Evolutionary conservation across 2,888 invertebrate genomes (phyloP), one percentile per base, ranked within the genome.

Genomic region (Colostygia pectinataria): DNA sequence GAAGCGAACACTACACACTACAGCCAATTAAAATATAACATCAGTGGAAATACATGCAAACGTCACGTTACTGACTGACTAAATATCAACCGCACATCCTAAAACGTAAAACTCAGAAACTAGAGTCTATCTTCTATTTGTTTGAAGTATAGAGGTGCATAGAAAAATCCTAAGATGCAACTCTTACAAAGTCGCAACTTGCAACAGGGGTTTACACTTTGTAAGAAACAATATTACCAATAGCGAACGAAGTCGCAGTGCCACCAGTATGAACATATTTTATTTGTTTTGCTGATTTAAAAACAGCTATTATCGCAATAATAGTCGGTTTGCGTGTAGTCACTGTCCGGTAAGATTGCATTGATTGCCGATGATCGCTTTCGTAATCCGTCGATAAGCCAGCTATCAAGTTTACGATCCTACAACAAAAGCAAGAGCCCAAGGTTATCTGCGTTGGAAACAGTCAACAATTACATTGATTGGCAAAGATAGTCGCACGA

Each of bases 321-420:
- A 46, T 20, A 40, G 36, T n/a, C 37, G 31, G 44, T 40, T 53
- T 28, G 59, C 59, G 59, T 59, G 47, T 24, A 45, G 31, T 51
- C 48, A 55, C 43, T 53, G 50, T 60, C 59, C 63, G 65, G 50
- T 55, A 61, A 64, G 68, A 74, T 74, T 72, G 72, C 63, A 63
- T 60, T 63, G 68, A 72, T 73, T 71, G 67, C 55, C 34, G 60
- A 66, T 62, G 51, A 65, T 65, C 57, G 62, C 63, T 74, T 72
- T 74, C 66, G 68, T 71, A 77, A 77, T 68, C 63, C 56, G 50
- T 46, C 66, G 75, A 77, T 75, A 74, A 71, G 60, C 53, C 43
- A 50, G 59, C 62, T 57, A 68, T 63, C 60, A 59, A 64, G 61
- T 70, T 66, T 68, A 65, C 70, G 61, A 62, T 55, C 65, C 60